Evolutionary conservation across 2,888 invertebrate species (phyloP), one percentile per base, ranked within the genome.

Genomic region (Ernsta delagoae): DNA sequence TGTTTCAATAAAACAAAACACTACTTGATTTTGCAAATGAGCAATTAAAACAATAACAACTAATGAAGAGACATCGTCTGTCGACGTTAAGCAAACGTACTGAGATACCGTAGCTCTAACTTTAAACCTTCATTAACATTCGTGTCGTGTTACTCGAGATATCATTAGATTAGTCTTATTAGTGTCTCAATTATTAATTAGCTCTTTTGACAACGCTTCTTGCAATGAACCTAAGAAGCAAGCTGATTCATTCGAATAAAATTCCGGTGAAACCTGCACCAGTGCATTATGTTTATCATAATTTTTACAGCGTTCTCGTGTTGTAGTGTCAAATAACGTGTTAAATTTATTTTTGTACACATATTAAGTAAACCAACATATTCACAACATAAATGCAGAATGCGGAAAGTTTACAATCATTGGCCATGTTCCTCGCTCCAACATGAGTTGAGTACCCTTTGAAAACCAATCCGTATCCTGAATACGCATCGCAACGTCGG

Each of bases 61-160:
- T 88, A 89, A 89, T 79, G 88, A 88, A 85, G 81, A 79, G 75
- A 74, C 73, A 74, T 76, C 77, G 78, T 78, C 72, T 70, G 70
- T 66, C 74, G 71, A 60, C 75, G 70, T 69, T 70, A 78, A 73
- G 78, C 78, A 75, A 31, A 31, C 31, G 31, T 8, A 81, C 79
- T 78, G 6, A 77, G 78, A 80, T 78, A 75, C 77, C 77, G 72
- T 73, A 73, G 80, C 72, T 76, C 74, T 74, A 77, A 79, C 85
- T 89, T 88, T 86, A 87, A 86, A 82, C 79, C 75, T 81, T 83
- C 82, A 87, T 89, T 86, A 87, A 84, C 81, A 89, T 87, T 87
- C 87, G 75, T 70, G 80, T 78, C 86, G 81, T 75, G 79, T 74
- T 68, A 74, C 73, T 73, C 65, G 66, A 61, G 72, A 75, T 79